Conservation (phyloP, 1,140 invertebrate species). For the Zaprionus tsacasi region DNA sequence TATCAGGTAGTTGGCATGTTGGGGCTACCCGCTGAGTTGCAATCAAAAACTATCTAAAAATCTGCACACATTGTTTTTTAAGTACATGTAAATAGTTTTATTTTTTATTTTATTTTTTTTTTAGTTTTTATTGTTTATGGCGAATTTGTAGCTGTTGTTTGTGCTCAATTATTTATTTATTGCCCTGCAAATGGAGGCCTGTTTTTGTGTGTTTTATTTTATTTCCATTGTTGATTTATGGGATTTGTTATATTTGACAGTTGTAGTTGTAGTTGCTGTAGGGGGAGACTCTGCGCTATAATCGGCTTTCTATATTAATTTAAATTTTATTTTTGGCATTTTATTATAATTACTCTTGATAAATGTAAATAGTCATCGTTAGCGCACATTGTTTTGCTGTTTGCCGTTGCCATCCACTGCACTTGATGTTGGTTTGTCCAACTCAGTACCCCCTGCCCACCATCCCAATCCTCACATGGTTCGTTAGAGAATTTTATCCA, state of each 20-base stretch:
- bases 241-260: slow-evolving; percentile 80
- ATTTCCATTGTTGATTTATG: slow-evolving; percentile 79
- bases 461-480: slow-evolving; percentile 19
- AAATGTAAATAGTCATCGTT: slow-evolving; percentile 79
- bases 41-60: slow-evolving; percentile 10
- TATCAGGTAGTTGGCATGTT: not conserved
- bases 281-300: slow-evolving; percentile 56
- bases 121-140: slow-evolving; percentile 15
- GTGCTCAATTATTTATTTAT: slow-evolving; percentile 51
- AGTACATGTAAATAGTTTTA: slow-evolving; percentile 34
- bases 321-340: slow-evolving; percentile 83
- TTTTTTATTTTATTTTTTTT: not conserved
- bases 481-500: slow-evolving; percentile 49
- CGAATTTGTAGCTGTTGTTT: slow-evolving; percentile 41
- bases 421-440: slow-evolving; percentile 65
- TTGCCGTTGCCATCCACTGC: slow-evolving; percentile 53
- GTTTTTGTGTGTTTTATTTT: slow-evolving; percentile 35
- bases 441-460: not conserved
- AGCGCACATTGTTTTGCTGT: slow-evolving; percentile 51
- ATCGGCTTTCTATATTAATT: slow-evolving; percentile 84
- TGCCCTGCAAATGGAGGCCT: slow-evolving; percentile 31
- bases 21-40: not conserved
- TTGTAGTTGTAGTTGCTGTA: slow-evolving; percentile 30
- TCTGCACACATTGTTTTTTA: slow-evolving; percentile 19
- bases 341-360: slow-evolving; percentile 84